Conservation (phyloP, 1,140 invertebrate species). For the Meloidogyne hapla region DNA sequence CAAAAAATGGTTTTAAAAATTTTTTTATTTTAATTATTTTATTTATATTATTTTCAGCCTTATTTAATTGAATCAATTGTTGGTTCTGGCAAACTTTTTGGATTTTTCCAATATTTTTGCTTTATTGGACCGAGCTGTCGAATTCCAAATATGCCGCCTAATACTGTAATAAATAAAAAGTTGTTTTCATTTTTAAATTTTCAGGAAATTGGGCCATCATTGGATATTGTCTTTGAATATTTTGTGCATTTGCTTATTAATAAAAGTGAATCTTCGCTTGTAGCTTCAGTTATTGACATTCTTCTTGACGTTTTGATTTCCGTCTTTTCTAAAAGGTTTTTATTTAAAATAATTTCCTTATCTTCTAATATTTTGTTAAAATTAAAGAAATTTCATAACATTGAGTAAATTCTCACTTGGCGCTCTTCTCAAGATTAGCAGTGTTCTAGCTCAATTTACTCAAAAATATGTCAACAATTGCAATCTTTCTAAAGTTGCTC, state of each 20-base stretch:
- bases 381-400: constrained; percentile 1
- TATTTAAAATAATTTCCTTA: neutral
- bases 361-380: neutral
- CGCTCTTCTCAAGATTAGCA: neutral
- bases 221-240: constrained; percentile 4
- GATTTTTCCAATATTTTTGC: constrained; percentile 9
- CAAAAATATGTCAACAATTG: neutral
- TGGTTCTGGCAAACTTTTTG: neutral
- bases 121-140: neutral
- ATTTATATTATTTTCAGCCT: constrained; percentile 20
- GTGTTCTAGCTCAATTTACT: constrained; percentile 12
- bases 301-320: constrained; percentile 23
- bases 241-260: neutral
- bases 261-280: neutral
- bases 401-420: neutral
- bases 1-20: constrained; percentile 7
- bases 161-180: neutral
- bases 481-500: neutral
- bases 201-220: constrained; percentile 7
- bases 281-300: neutral
- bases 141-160: neutral
- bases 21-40: neutral
- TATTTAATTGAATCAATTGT: constrained; percentile 18
- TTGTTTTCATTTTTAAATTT: neutral
- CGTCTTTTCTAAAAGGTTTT: constrained; percentile 26